Percentiles rank a stretch among this genome's conserved stretches.
Conservation (phyloP, 2,113 vertebrate species). For the Talpa occidentalis region DNA sequence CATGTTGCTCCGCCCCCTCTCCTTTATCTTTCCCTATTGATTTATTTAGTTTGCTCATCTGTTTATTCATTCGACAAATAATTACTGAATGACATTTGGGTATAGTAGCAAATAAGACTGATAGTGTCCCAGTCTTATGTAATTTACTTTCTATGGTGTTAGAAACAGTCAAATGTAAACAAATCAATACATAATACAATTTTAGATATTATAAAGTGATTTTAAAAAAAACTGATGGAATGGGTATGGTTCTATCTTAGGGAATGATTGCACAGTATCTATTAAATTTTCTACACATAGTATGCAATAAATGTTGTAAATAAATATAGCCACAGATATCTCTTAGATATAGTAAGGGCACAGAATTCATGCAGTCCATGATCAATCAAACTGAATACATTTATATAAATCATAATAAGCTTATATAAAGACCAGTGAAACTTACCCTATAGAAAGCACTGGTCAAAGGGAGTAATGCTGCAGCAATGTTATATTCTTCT, state of each 20-base stretch:
- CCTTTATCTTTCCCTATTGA: neutral
- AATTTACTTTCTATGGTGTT: constrained; percentile 28
- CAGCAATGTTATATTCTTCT: constrained; percentile 95
- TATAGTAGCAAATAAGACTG: neutral
- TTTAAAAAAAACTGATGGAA: constrained; percentile 30
- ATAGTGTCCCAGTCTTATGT: neutral
- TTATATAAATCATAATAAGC: neutral
- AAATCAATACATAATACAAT: constrained; percentile 31
- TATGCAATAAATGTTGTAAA: constrained; percentile 27
- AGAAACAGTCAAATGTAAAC: constrained; percentile 18
- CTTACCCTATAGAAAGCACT: constrained; percentile 98
- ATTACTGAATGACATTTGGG: neutral
- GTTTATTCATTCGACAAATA: constrained; percentile 30
- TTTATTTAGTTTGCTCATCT: neutral
- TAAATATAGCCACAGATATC: constrained; percentile 29
- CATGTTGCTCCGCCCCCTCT: too few relatives aligned
- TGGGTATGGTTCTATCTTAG: neutral
- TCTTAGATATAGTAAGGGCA: neutral
- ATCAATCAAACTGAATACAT: constrained; percentile 8
- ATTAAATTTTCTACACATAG: constrained; percentile 3
- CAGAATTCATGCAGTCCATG: neutral
- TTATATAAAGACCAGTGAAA: constrained; percentile 47
- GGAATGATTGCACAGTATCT: constrained; percentile 15
- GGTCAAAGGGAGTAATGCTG: constrained; percentile 94
- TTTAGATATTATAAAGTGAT: neutral